phyloP scores from a whole-genome alignment of 1,140 invertebrate genomes.

The Trachymyrmex septentrionalis region DNA sequence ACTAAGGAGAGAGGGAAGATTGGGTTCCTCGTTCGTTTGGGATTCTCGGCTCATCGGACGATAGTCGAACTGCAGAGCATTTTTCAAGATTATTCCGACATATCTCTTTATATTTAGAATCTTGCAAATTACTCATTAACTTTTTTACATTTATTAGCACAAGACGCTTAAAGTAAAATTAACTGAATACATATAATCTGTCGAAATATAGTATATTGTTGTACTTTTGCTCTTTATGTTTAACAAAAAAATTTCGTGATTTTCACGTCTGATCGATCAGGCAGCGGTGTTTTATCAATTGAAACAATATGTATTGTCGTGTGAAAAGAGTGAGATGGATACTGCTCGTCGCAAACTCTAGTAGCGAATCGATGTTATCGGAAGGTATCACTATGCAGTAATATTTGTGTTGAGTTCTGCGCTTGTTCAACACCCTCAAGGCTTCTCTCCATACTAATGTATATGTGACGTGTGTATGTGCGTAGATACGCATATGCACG shows the following conservation, averaged over 20 bases:
- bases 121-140: slow-evolving; percentile 1
- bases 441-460: slow-evolving; percentile 50
- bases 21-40: slow-evolving; percentile 25
- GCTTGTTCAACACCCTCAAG: slow-evolving; percentile 65
- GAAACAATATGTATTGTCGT: neutral
- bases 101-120: neutral
- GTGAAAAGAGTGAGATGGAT: slow-evolving; percentile 61
- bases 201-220: neutral
- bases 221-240: neutral
- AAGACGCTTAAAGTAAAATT: neutral
- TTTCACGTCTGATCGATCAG: slow-evolving; percentile 47
- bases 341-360: slow-evolving; percentile 34
- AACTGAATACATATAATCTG: neutral
- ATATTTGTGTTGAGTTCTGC: slow-evolving; percentile 52
- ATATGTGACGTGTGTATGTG: neutral
- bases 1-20: neutral
- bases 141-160: neutral
- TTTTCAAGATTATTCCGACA: neutral
- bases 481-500: slow-evolving; percentile 36
- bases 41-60: slow-evolving; percentile 19
- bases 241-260: neutral
- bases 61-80: neutral
- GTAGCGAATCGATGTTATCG: slow-evolving; percentile 71
- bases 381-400: slow-evolving; percentile 72
- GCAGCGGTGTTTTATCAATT: slow-evolving; percentile 43